A percentile compares a stretch with the other conserved stretches of the same genome.
Evolutionary conservation across 2,113 vertebrate species (phyloP).

Genomic region (Astatotilapia flaviijosephi): DNA sequence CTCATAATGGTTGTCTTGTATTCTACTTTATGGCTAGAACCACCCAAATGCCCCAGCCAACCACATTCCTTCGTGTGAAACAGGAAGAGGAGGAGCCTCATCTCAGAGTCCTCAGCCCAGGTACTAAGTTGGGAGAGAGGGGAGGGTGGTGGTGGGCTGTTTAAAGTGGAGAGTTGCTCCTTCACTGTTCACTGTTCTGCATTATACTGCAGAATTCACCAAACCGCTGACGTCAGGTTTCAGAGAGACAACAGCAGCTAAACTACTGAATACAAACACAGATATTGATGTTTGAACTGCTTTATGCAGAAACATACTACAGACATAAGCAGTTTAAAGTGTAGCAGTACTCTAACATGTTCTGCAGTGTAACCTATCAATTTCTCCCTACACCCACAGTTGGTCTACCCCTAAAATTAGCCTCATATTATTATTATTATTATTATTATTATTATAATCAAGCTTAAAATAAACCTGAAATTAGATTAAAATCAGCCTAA

Average conservation of each 20-base stretch:
- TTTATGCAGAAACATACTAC: background rate
- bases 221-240: background rate
- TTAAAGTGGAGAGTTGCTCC: background rate
- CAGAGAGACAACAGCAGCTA: background rate
- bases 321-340: background rate
- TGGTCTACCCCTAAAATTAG: background rate
- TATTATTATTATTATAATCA: background rate
- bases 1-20: background rate
- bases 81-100: slow-evolving; percentile 63
- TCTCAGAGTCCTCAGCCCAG: background rate
- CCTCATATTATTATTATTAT: background rate
- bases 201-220: background rate
- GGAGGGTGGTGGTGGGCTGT: background rate
- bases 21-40: background rate
- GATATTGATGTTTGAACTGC: background rate
- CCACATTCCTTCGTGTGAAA: slow-evolving; percentile 74
- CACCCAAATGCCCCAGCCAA: slow-evolving; percentile 47
- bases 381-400: background rate
- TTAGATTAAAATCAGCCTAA: background rate
- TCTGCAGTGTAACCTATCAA: background rate
- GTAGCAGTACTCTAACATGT: background rate
- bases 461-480: background rate
- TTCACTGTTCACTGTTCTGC: background rate
- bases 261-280: background rate
- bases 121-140: background rate